phyloP scores from a whole-genome alignment of 2,888 invertebrate genomes.

The Gibbula magus region DNA sequence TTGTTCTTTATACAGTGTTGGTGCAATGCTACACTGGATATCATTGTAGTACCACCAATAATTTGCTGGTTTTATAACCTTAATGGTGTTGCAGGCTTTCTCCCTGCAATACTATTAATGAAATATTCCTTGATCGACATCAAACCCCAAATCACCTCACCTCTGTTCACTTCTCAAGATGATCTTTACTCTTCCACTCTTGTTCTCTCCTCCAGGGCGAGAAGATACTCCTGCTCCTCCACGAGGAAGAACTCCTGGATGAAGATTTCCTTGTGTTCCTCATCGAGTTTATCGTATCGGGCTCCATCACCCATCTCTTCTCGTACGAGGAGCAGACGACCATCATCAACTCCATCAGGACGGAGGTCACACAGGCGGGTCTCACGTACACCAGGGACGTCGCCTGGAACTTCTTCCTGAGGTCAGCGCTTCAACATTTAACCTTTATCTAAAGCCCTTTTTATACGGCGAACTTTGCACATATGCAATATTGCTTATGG shows the following conservation, averaged over 20 bases:
- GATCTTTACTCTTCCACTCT: neutral
- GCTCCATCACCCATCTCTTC: conserved; percentile 73
- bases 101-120: too few relatives aligned
- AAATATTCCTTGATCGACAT: too few relatives aligned
- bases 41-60: too few relatives aligned
- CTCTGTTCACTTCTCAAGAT: too few relatives aligned
- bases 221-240: conserved; percentile 69
- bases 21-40: too few relatives aligned
- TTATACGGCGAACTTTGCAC: too few relatives aligned
- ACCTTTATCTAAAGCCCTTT: too few relatives aligned
- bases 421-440: conserved; percentile 46
- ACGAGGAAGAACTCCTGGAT: conserved; percentile 71
- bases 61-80: too few relatives aligned
- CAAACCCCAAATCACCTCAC: too few relatives aligned
- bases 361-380: conserved; percentile 74
- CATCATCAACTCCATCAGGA: conserved; percentile 75
- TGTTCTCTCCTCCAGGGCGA: conserved; percentile 64
- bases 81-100: too few relatives aligned
- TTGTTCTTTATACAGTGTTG: too few relatives aligned
- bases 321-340: conserved; percentile 73
- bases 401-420: conserved; percentile 75
- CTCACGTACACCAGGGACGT: conserved; percentile 73
- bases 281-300: conserved; percentile 72
- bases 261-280: conserved; percentile 73
- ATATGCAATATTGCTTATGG: too few relatives aligned